Evolutionary conservation across 2,797 vertebrate genomes (phyloP).

Genomic region (Galaxias olidus): DNA sequence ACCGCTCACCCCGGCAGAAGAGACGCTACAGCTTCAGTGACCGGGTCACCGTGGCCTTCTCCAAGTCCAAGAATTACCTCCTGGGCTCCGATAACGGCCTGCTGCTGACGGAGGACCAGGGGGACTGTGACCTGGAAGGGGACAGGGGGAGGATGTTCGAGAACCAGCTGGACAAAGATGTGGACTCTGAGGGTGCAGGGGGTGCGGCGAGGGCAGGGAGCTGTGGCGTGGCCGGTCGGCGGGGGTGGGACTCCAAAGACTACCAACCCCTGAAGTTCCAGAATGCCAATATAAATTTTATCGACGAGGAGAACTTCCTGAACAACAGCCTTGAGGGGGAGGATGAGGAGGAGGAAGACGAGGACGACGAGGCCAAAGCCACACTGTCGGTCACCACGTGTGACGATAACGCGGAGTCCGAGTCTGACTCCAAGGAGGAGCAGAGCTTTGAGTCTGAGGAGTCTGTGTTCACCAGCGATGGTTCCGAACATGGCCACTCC

Average conservation of each 20-base stretch:
- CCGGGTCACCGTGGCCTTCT: conserved; percentile 86
- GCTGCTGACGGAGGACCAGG: conserved; percentile 75
- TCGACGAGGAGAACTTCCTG: conserved; percentile 80
- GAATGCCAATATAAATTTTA: conserved; percentile 88
- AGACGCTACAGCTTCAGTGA: conserved; percentile 81
- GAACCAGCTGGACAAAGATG: conserved; percentile 94
- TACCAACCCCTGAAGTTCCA: conserved; percentile 85
- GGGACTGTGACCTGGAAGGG: conserved; percentile 67
- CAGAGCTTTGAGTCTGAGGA: conserved; percentile 84
- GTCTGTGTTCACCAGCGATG: conserved; percentile 86
- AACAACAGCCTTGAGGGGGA: conserved; percentile 68
- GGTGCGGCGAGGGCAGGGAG: conserved; percentile 27
- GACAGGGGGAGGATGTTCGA: conserved; percentile 69
- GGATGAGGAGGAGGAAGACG: conserved; percentile 34
- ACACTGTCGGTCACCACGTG: conserved; percentile 73
- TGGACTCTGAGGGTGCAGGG: conserved; percentile 70
- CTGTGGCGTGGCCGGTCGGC: conserved; percentile 49
- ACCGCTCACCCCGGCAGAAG: conserved; percentile 76
- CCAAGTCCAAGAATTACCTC: conserved; percentile 85
- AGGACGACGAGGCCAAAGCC: conserved; percentile 65
- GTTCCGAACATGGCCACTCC: conserved; percentile 82
- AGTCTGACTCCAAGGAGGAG: conserved; percentile 82
- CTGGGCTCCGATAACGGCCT: conserved; percentile 82
- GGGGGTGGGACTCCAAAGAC: conserved; percentile 85
- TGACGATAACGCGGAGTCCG: conserved; percentile 79